Evolutionary conservation across 2,113 vertebrate genomes (phyloP).

Genomic region (Cynoglossus semilaevis): DNA sequence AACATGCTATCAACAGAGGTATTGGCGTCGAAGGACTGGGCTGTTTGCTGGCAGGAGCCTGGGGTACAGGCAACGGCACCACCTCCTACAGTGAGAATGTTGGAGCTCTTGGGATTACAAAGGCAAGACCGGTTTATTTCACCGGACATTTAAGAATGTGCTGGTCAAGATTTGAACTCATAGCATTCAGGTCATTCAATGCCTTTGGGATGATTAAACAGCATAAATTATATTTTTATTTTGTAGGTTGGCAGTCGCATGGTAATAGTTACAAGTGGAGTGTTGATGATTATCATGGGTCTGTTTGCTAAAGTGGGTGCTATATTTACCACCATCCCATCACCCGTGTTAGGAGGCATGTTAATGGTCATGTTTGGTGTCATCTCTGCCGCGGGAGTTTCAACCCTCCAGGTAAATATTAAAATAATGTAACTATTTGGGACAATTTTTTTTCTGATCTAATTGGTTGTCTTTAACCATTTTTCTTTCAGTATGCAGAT

Average conservation of each 20-base stretch:
- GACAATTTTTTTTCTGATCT: no score
- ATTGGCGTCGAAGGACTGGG: slow-evolving; percentile 93
- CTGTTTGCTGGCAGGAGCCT: slow-evolving; percentile 90
- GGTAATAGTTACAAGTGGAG: slow-evolving; percentile 85
- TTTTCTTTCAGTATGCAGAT: slow-evolving; percentile 81
- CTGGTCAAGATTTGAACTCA: no score
- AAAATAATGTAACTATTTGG: not conserved
- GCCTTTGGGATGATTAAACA: not conserved
- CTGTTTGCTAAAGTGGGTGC: slow-evolving; percentile 88
- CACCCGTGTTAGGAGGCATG: slow-evolving; percentile 91
- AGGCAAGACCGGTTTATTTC: slow-evolving; percentile 71
- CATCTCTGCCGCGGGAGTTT: slow-evolving; percentile 87
- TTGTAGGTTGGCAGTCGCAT: slow-evolving; percentile 90
- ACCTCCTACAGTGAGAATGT: slow-evolving; percentile 96
- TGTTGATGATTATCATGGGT: slow-evolving; percentile 85
- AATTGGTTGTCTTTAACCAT: not conserved
- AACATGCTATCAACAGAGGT: slow-evolving; percentile 88
- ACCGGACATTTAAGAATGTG: not conserved
- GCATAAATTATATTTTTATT: not conserved
- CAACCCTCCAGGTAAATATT: slow-evolving; percentile 87
- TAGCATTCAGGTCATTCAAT: no score
- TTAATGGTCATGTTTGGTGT: slow-evolving; percentile 94
- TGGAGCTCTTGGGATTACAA: slow-evolving; percentile 91
- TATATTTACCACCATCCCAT: slow-evolving; percentile 88
- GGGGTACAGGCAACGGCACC: slow-evolving; percentile 93